Evolutionary conservation across 2,113 vertebrate genomes (phyloP).

Genomic region (Elanus axillaris): DNA sequence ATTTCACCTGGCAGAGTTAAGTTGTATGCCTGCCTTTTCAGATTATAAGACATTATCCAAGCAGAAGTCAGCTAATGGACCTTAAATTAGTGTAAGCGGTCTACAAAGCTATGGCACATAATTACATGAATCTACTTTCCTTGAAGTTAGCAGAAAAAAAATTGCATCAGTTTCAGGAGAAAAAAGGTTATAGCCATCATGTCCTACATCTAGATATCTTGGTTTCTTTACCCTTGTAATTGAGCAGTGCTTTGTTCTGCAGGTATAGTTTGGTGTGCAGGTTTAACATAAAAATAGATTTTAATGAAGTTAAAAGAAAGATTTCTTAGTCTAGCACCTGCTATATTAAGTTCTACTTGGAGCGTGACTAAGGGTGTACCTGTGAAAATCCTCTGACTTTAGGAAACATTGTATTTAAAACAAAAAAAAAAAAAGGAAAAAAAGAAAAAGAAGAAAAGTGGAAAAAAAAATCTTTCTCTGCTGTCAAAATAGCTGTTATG

Average conservation of each 20-base stretch:
- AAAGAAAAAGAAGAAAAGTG: too few species aligned
- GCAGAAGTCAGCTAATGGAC: constrained; percentile 16
- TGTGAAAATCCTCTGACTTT: not conserved
- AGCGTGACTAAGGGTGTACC: not conserved
- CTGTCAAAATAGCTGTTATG: not conserved
- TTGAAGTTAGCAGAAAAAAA: not conserved
- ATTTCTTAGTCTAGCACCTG: not conserved
- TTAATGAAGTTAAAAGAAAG: not conserved
- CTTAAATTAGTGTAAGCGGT: not conserved
- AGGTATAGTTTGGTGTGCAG: not conserved
- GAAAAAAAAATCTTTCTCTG: not conserved
- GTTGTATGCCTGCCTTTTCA: not conserved
- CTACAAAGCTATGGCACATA: not conserved
- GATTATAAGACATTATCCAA: not conserved
- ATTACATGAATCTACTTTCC: not conserved
- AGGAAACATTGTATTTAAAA: not conserved
- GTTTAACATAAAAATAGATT: not conserved
- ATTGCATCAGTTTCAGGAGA: not conserved
- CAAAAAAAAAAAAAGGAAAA: not conserved
- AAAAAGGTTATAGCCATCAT: not conserved
- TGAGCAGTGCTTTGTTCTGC: not conserved
- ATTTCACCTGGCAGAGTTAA: not conserved
- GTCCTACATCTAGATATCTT: not conserved
- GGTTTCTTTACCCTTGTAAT: not conserved
- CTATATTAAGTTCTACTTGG: not conserved